Evolutionary conservation across 2,797 vertebrate genomes (phyloP), one percentile per base, ranked within the genome.

Genomic region (Eulemur mongoz): DNA sequence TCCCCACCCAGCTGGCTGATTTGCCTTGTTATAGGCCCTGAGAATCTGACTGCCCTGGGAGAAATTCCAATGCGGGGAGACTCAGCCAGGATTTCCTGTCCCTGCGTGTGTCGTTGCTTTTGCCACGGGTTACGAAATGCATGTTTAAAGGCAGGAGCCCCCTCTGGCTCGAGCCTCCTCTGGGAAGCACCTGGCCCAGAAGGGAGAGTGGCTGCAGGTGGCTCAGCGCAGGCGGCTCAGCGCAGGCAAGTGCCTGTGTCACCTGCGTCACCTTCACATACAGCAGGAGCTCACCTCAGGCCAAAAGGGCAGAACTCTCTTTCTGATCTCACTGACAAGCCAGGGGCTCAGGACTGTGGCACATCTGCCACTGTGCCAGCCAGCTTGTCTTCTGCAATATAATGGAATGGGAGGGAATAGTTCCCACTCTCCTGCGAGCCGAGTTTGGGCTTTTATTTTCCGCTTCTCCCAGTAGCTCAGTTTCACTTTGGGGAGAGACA

Each of bases 191-290:
- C 35, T 2, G 9, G 45, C 4, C 23, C 5, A 25, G 14, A 43
- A 18, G 15, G n/a, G 23, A 88, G 8, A 14, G 27, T 32, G 22
- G 2, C 48, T 22, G 9, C 8, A 0, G 22, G 35, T 1, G 45
- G 13, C 35, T 69, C 5, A n/a, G 69, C 4, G 9, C 8, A 0
- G 22, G 35, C 1, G 45, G 13, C 35, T 69, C 5, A n/a, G 69
- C 3, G 3, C 5, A 13, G 27, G 1, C 3, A 52, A 15, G 43
- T 0, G 5, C 20, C 69, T 1, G 13, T 18, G 15, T 30, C 0
- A 5, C 25, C 69, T 2, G 14, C 25, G 5, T 25, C 15, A 3
- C 11, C 17, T 38, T 5, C 15, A 5, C 13, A 2, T 23, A 18
- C 18, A 17, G 17, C 15, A 15, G 43, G 27, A 89, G 52, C 38